Evolutionary conservation across 2,797 vertebrate species (phyloP).

Genomic region (Menidia menidia): DNA sequence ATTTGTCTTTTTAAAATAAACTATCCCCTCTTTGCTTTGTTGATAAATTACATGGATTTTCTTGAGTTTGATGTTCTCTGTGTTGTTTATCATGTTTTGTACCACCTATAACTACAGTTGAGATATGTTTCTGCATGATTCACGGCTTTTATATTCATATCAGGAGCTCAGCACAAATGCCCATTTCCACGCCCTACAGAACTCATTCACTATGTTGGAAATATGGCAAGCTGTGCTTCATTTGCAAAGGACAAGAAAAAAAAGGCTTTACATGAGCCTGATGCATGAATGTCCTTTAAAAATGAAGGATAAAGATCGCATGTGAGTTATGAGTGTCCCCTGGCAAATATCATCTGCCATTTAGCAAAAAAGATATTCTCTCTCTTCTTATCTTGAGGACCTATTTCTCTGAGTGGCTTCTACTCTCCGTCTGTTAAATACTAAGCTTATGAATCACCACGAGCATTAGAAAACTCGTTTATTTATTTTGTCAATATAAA

Average conservation of each 20-base stretch:
- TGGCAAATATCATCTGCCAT: conserved; percentile 18
- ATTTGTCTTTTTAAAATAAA: conserved; percentile 17
- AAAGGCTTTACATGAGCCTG: neutral
- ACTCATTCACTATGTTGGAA: conserved; percentile 3
- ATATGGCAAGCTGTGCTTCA: neutral
- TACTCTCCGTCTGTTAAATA: neutral
- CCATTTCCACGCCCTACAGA: neutral
- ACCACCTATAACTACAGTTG: neutral
- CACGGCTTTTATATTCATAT: conserved; percentile 53
- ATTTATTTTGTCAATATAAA: neutral
- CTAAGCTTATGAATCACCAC: conserved; percentile 8
- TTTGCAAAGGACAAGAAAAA: neutral
- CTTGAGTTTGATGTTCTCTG: neutral
- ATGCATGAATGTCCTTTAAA: neutral
- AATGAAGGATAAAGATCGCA: neutral
- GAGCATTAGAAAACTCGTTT: neutral
- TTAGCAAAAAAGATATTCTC: conserved; percentile 18
- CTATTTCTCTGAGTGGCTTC: neutral
- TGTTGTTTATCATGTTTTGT: neutral
- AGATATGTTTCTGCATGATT: neutral
- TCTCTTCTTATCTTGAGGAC: neutral
- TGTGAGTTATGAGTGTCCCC: neutral
- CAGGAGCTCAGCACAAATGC: conserved; percentile 16
- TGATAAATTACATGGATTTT: conserved; percentile 28
- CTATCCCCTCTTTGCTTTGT: conserved; percentile 1